Evolutionary conservation across 2,113 vertebrate genomes (phyloP).

Genomic region (Mobula hypostoma): DNA sequence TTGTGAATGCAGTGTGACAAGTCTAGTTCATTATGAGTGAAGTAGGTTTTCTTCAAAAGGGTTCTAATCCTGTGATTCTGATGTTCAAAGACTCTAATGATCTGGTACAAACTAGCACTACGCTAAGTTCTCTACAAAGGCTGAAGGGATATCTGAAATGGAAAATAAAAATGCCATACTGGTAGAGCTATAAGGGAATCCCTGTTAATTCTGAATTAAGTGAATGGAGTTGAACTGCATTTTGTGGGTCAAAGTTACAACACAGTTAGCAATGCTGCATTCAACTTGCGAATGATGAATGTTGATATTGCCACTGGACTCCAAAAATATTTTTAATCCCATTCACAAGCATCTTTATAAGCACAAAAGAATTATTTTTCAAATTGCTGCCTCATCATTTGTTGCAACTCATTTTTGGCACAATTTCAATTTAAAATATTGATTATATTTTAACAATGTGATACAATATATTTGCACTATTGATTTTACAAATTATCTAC

Average conservation of each 20-base stretch:
- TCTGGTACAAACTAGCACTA: neutral
- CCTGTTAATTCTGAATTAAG: too few species aligned
- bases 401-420: neutral
- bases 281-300: neutral
- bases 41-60: neutral
- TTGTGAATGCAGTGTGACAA: too few species aligned
- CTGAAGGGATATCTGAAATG: neutral
- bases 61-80: neutral
- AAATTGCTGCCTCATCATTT: conserved; percentile 3
- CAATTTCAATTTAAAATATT: conserved; percentile 27
- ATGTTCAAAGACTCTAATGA: too few species aligned
- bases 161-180: neutral
- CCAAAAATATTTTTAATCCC: neutral
- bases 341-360: neutral
- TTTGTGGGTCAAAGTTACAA: neutral
- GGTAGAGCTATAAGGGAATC: neutral
- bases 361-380: neutral
- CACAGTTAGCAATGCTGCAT: neutral
- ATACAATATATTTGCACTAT: conserved; percentile 31
- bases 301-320: neutral
- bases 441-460: conserved; percentile 35
- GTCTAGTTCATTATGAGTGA: neutral
- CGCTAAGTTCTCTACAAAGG: neutral
- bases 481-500: conserved; percentile 30
- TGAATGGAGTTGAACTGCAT: neutral